Conservation (phyloP, 2,888 invertebrate genomes). For the Heliothis peltigera region DNA sequence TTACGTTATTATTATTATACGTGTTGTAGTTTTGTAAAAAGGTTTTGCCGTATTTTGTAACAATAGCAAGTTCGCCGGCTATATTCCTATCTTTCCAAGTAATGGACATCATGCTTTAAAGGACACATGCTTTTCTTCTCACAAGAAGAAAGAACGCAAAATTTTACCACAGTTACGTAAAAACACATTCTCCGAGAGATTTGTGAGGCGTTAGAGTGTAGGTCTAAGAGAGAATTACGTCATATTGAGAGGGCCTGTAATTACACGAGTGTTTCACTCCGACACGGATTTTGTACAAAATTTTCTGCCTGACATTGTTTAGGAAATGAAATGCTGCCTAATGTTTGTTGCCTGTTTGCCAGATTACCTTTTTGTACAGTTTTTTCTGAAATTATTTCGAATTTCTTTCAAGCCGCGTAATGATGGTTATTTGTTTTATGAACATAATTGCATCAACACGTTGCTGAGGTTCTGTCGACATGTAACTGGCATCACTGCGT, state of each 20-base stretch:
- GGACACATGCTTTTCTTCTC: constrained; percentile 12
- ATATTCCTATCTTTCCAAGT: background rate
- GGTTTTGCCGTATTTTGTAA: too few relatives aligned
- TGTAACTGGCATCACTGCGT: too few relatives aligned
- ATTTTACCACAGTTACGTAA: constrained; percentile 52
- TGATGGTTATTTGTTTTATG: too few relatives aligned
- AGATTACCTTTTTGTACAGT: background rate
- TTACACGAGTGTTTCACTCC: constrained; percentile 44
- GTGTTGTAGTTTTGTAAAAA: constrained; percentile 3
- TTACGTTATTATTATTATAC: too few relatives aligned
- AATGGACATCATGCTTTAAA: background rate
- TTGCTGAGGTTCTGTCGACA: too few relatives aligned
- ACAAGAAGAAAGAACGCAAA: constrained; percentile 36
- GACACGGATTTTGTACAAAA: constrained; percentile 39
- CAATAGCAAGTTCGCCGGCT: background rate
- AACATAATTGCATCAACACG: too few relatives aligned
- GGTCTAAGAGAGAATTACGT: constrained; percentile 50
- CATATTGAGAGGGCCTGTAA: constrained; percentile 49
- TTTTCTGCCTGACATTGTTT: constrained; percentile 28
- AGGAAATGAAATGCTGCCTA: constrained; percentile 9
- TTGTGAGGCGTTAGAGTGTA: constrained; percentile 30
- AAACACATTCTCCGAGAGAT: constrained; percentile 43
- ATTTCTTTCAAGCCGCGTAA: too few relatives aligned
- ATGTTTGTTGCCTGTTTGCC: too few relatives aligned
- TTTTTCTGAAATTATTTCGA: background rate